Evolutionary conservation across 2,113 vertebrate genomes (phyloP).

Genomic region (Aptenodytes patagonicus): DNA sequence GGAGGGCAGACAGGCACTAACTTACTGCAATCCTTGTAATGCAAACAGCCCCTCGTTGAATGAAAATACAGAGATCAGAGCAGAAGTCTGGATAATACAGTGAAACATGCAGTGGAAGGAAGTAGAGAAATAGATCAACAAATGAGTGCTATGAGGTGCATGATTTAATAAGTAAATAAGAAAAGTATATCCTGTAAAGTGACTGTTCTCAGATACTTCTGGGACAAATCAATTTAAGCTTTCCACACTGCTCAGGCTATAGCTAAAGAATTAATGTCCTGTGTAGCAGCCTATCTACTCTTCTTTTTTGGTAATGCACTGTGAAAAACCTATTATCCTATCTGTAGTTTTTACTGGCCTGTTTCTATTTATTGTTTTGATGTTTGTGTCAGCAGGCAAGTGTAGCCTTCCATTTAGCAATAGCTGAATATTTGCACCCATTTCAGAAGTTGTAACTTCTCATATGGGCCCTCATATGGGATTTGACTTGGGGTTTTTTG

Average conservation of each 20-base stretch:
- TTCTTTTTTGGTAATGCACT: neutral
- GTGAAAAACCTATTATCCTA: neutral
- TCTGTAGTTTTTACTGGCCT: neutral
- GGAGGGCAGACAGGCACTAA: neutral
- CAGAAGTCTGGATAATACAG: neutral
- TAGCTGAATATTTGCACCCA: neutral
- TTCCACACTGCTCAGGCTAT: neutral
- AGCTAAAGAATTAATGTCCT: neutral
- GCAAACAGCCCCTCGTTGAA: neutral
- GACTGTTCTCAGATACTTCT: neutral
- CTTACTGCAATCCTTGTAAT: neutral
- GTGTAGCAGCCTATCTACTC: neutral
- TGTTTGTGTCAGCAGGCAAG: neutral
- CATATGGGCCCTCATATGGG: rapidly evolving
- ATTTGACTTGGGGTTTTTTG: neutral
- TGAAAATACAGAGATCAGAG: neutral
- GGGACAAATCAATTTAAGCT: constrained; percentile 13
- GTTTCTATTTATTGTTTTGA: neutral
- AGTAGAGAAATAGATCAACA: neutral
- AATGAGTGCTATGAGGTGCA: neutral
- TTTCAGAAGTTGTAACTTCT: neutral
- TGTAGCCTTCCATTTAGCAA: neutral
- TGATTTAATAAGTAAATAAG: constrained; percentile 3
- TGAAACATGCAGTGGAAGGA: neutral
- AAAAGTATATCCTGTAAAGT: neutral